phyloP scores from a whole-genome alignment of 2,113 vertebrate species.

The Lates calcarifer region DNA sequence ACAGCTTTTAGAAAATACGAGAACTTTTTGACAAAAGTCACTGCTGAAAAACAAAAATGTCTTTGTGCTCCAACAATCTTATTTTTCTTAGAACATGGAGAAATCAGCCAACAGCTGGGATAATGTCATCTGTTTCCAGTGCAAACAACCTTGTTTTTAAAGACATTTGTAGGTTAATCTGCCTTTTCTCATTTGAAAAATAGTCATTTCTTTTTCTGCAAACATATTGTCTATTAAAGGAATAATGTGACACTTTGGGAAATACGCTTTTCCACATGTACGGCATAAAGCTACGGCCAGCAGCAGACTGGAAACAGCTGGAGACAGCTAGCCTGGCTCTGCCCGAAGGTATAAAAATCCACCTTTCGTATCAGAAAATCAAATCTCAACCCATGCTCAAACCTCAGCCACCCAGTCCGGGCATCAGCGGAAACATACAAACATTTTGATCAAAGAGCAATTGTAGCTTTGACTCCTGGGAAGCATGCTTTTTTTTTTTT shows the following conservation, averaged over 20 bases:
- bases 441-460: constrained; percentile 23
- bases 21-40: background rate
- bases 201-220: background rate
- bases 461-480: constrained; percentile 13
- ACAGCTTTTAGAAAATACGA: background rate
- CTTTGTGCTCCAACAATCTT: too few species aligned
- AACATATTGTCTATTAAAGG: background rate
- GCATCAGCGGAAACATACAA: constrained; percentile 4
- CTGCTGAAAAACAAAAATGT: too few species aligned
- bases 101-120: background rate
- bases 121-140: background rate
- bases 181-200: background rate
- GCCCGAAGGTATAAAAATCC: background rate
- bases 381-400: constrained; percentile 4
- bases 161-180: background rate
- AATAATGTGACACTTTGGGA: background rate
- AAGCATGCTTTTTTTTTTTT: constrained; percentile 25
- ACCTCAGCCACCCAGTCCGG: background rate
- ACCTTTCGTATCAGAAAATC: constrained; percentile 13
- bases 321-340: background rate
- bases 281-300: background rate
- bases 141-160: background rate
- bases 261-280: background rate
- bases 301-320: background rate
- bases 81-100: background rate